Percentiles rank a stretch among this genome's conserved stretches.
Conservation (phyloP, 1,140 invertebrate species). For the Bicyclus anynana region DNA sequence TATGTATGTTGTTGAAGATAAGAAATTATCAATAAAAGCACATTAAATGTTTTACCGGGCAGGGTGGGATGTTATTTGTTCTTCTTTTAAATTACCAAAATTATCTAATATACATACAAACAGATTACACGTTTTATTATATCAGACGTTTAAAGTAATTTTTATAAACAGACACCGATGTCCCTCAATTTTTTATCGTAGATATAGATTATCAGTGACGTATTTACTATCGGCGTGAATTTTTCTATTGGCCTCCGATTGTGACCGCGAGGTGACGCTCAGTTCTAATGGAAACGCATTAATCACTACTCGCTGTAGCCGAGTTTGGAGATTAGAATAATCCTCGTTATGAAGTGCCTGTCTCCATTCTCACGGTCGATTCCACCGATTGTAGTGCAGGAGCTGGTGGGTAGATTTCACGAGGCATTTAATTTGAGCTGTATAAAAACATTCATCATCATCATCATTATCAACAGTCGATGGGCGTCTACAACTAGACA, state of each 20-base stretch:
- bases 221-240: constrained; percentile 48
- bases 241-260: constrained; percentile 42
- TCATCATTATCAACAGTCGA: no score
- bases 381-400: constrained; percentile 2
- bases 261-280: constrained; percentile 34
- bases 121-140: no score
- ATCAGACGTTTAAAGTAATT: no score
- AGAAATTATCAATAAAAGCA: no score
- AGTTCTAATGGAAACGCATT: constrained; percentile 40
- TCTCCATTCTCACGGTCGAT: constrained; percentile 20
- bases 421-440: no score
- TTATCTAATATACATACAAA: no score
- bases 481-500: no score
- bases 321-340: constrained; percentile 12
- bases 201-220: constrained; percentile 47
- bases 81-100: no score
- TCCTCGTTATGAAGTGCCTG: constrained; percentile 10
- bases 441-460: no score
- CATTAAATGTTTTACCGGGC: no score
- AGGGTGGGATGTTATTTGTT: no score
- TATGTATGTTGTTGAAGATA: no score
- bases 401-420: not conserved
- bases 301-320: constrained; percentile 29
- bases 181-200: not conserved
- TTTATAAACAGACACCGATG: not conserved